These are phyloP conservation scores for Gallinago jamesoni DNA, from an alignment of 2,113 vertebrate genomes.

Conservation along the genomic window DNA sequence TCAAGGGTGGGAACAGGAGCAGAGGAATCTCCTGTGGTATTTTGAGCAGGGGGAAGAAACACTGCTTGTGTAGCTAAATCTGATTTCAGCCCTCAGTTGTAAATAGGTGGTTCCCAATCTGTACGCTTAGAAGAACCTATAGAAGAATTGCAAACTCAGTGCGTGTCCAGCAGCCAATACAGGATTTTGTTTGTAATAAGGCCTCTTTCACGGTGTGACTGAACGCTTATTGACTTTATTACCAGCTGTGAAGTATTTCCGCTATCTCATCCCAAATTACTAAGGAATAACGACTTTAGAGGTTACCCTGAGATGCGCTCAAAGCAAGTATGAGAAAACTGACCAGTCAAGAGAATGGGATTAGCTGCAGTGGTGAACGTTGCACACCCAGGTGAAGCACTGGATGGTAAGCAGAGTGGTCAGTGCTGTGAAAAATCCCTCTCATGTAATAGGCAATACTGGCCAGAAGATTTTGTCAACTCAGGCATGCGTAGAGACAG, in stretches of 20 bases:
- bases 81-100: fast-evolving
- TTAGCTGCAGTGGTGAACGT: not conserved
- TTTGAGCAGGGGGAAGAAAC: not conserved
- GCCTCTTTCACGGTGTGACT: not conserved
- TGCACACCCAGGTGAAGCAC: not conserved
- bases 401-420: not conserved
- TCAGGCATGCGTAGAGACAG: conserved; percentile 1
- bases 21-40: not conserved
- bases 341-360: not conserved
- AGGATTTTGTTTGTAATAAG: not conserved
- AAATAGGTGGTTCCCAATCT: not conserved
- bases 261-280: not conserved
- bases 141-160: not conserved
- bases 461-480: not conserved
- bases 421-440: not conserved
- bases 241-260: not conserved
- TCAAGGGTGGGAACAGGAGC: not conserved
- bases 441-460: not conserved
- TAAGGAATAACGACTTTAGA: not conserved
- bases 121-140: fast-evolving
- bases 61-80: not conserved
- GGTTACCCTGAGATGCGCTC: not conserved
- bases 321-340: not conserved
- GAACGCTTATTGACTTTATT: not conserved
- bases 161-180: fast-evolving